These are phyloP conservation scores for Elysia crispata DNA, from an alignment of 2,888 invertebrate species.

Conservation along the genomic window DNA sequence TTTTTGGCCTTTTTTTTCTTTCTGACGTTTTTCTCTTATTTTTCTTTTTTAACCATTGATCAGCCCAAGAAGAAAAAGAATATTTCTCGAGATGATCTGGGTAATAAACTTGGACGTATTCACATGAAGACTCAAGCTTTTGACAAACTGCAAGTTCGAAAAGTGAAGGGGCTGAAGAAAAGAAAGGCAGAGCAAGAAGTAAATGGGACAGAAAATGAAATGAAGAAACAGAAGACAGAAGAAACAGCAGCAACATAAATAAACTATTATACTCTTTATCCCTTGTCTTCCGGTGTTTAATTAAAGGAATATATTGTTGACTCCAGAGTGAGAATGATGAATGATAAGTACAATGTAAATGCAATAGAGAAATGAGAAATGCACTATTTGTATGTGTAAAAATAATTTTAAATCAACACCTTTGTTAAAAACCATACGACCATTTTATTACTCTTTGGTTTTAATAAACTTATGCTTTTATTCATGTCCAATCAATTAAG, in stretches of 20 bases:
- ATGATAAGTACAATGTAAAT: too few species aligned
- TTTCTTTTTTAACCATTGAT: background rate
- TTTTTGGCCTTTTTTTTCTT: slow-evolving; percentile 1
- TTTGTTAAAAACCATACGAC: too few species aligned
- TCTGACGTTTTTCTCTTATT: background rate
- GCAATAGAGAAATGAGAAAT: too few species aligned
- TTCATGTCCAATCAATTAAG: too few species aligned
- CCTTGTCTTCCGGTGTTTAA: too few species aligned
- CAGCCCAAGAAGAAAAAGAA: slow-evolving; percentile 92
- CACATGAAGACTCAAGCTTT: slow-evolving; percentile 95
- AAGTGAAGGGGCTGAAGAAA: slow-evolving; percentile 74
- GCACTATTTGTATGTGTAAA: too few species aligned
- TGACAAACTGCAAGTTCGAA: slow-evolving; percentile 87
- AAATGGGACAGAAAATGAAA: background rate
- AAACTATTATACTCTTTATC: background rate
- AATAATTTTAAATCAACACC: too few species aligned
- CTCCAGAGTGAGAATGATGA: too few species aligned
- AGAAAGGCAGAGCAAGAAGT: slow-evolving; percentile 28
- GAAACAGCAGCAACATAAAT: background rate
- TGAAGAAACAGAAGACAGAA: slow-evolving; percentile 14
- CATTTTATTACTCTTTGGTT: too few species aligned
- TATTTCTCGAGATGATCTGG: slow-evolving; percentile 90
- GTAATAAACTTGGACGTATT: slow-evolving; percentile 92
- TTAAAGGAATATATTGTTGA: too few species aligned
- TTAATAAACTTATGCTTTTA: too few species aligned